Evolutionary conservation across 2,888 invertebrate genomes (phyloP).

Genomic region (Amphipoea lucens): DNA sequence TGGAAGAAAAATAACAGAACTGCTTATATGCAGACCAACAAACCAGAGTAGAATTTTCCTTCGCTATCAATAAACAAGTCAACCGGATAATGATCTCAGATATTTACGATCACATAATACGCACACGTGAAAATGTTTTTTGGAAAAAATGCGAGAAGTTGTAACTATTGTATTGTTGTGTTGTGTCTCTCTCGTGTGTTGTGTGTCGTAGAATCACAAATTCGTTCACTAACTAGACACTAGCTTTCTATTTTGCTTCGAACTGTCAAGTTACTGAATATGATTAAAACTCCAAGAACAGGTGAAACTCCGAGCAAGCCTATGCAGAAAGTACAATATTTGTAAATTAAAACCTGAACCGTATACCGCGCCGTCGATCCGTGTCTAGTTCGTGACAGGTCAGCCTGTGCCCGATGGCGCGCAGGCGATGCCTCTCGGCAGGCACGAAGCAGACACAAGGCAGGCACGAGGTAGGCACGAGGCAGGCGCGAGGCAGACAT

Average conservation of each 20-base stretch:
- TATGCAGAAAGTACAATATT: not conserved
- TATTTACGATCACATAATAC: slow-evolving; percentile 46
- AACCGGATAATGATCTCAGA: slow-evolving; percentile 36
- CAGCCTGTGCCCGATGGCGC: not conserved
- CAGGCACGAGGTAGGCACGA: slow-evolving; percentile 5
- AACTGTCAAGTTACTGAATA: not conserved
- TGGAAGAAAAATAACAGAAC: not conserved
- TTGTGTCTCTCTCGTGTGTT: too few relatives aligned
- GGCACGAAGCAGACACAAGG: not conserved
- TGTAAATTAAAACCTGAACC: not conserved
- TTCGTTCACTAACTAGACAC: not conserved
- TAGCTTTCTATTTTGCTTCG: not conserved
- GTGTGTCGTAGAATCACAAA: not conserved
- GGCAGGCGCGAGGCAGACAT: not conserved
- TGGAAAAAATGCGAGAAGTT: slow-evolving; percentile 10
- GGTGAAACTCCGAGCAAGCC: not conserved
- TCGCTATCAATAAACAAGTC: slow-evolving; percentile 45
- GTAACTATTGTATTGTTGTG: not conserved
- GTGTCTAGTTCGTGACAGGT: slow-evolving; percentile 3
- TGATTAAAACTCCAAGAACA: not conserved
- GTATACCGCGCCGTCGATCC: not conserved
- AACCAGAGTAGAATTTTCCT: not conserved
- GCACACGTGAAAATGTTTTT: slow-evolving; percentile 1
- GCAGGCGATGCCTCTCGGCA: slow-evolving; percentile 10
- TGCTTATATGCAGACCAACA: not conserved